Conservation (phyloP, 2,888 invertebrate genomes). For the Theodoxus fluviatilis region DNA sequence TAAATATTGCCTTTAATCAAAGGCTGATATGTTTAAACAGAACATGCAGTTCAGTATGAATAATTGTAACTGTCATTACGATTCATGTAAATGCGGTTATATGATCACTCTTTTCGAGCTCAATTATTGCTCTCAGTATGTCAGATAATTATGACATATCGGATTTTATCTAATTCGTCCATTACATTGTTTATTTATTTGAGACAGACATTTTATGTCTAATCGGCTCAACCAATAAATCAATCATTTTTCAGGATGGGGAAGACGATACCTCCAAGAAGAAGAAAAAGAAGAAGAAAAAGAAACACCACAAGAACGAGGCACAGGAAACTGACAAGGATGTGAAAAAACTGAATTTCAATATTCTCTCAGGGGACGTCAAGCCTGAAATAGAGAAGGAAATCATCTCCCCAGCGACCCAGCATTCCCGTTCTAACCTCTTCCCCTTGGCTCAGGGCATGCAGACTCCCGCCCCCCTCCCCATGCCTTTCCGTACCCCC, state of each 20-base stretch:
- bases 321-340: slow-evolving; percentile 23
- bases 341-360: slow-evolving; percentile 30
- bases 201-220: too few species aligned
- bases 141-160: too few species aligned
- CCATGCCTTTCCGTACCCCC: neutral
- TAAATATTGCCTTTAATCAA: too few species aligned
- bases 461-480: neutral
- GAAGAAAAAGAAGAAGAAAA: slow-evolving; percentile 35
- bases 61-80: too few species aligned
- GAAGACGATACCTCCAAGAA: slow-evolving; percentile 40
- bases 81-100: too few species aligned
- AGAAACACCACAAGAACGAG: slow-evolving; percentile 21
- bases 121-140: too few species aligned
- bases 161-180: too few species aligned
- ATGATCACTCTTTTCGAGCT: too few species aligned
- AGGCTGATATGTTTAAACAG: too few species aligned
- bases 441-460: neutral
- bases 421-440: neutral
- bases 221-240: neutral
- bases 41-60: too few species aligned
- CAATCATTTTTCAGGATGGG: neutral
- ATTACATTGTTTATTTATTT: too few species aligned
- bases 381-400: slow-evolving; percentile 22
- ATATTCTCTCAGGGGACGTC: slow-evolving; percentile 20
- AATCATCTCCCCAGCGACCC: slow-evolving; percentile 9